These are phyloP conservation scores for Scalopus aquaticus DNA, from an alignment of 2,113 vertebrate genomes.

Conservation along the genomic window DNA sequence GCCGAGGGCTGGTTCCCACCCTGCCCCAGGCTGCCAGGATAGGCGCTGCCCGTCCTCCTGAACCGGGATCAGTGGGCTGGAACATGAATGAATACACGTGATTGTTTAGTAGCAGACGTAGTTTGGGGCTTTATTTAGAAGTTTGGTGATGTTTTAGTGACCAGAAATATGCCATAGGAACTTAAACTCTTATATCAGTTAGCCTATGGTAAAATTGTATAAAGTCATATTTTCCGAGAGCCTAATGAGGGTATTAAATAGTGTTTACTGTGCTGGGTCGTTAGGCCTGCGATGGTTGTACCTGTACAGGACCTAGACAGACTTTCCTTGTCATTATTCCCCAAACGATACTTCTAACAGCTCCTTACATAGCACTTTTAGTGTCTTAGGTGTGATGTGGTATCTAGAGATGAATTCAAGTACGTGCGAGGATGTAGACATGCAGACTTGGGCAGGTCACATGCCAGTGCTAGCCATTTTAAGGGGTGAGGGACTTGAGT, in stretches of 20 bases:
- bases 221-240: background rate
- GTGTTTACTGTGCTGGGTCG: background rate
- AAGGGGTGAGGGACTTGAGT: background rate
- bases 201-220: too few species aligned
- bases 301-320: background rate
- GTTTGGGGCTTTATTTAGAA: background rate
- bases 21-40: background rate
- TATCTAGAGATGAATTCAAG: too few species aligned
- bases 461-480: too few species aligned
- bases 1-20: background rate
- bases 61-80: background rate
- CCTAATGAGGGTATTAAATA: background rate
- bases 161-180: background rate
- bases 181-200: background rate
- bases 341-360: background rate
- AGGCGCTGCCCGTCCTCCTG: background rate
- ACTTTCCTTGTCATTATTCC: background rate
- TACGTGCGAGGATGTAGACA: background rate
- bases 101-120: background rate
- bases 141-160: background rate
- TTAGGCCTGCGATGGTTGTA: background rate
- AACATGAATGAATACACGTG: background rate
- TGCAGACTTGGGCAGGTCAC: too few species aligned
- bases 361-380: background rate
- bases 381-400: too few species aligned